Evolutionary conservation across 2,113 vertebrate genomes (phyloP).

Genomic region (Oxyura jamaicensis): DNA sequence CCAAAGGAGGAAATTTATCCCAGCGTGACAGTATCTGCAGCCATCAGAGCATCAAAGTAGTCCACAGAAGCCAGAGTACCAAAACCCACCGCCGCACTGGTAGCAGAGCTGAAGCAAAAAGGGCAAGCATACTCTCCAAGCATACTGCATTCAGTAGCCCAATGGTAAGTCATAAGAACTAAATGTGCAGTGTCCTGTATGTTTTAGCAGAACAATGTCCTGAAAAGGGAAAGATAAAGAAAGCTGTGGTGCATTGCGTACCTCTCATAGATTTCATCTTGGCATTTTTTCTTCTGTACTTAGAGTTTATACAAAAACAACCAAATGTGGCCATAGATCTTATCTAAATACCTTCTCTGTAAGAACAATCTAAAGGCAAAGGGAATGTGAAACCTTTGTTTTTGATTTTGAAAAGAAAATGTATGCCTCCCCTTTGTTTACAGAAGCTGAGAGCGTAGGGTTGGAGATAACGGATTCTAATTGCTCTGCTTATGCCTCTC

Average conservation of each 20-base stretch:
- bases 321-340: neutral
- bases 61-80: conserved; percentile 88
- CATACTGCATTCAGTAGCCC: conserved; percentile 98
- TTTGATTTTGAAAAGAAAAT: conserved; percentile 5
- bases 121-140: conserved; percentile 91
- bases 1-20: conserved; percentile 82
- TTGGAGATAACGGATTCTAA: neutral
- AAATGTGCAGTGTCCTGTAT: neutral
- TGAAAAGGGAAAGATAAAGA: neutral
- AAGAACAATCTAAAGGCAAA: neutral
- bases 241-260: neutral
- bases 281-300: neutral
- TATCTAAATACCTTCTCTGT: neutral
- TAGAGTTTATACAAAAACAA: neutral
- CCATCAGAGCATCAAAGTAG: conserved; percentile 85
- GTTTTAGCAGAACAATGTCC: neutral
- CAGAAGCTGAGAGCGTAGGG: neutral
- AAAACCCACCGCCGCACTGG: conserved; percentile 90
- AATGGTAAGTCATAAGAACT: conserved; percentile 83
- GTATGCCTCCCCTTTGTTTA: neutral
- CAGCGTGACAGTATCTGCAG: conserved; percentile 85
- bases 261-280: neutral
- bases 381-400: neutral
- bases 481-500: neutral
- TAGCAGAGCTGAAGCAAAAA: conserved; percentile 91